Evolutionary conservation across 2,888 invertebrate genomes (phyloP).

Genomic region (Macropis europaea): DNA sequence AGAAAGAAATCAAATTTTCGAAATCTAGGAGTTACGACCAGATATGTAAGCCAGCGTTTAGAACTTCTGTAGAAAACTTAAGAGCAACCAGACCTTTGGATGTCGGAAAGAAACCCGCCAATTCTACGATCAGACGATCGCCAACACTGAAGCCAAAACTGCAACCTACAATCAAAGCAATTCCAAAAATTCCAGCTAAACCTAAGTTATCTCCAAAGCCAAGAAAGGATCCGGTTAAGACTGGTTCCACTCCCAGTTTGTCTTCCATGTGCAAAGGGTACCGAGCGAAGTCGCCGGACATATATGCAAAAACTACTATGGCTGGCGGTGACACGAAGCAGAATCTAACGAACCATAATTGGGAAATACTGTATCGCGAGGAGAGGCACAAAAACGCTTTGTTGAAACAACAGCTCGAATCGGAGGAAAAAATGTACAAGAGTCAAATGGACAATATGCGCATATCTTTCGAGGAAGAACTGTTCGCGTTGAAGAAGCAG

Average conservation of each 20-base stretch:
- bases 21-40: slow-evolving; percentile 76
- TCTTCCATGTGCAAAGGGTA: slow-evolving; percentile 32
- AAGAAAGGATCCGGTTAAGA: slow-evolving; percentile 60
- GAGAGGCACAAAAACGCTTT: slow-evolving; percentile 72
- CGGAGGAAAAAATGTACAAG: slow-evolving; percentile 73
- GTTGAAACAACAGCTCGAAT: slow-evolving; percentile 72
- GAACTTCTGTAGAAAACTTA: slow-evolving; percentile 64
- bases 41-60: slow-evolving; percentile 65
- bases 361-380: slow-evolving; percentile 72
- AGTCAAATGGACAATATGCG: slow-evolving; percentile 73
- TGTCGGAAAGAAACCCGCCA: slow-evolving; percentile 43
- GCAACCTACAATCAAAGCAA: slow-evolving; percentile 57
- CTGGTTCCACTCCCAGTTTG: slow-evolving; percentile 45
- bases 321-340: slow-evolving; percentile 69
- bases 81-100: slow-evolving; percentile 54
- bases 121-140: slow-evolving; percentile 25
- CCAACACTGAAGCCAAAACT: slow-evolving; percentile 56
- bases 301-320: slow-evolving; percentile 42
- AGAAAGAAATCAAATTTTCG: slow-evolving; percentile 59
- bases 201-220: slow-evolving; percentile 55
- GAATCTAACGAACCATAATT: slow-evolving; percentile 64
- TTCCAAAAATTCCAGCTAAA: slow-evolving; percentile 58
- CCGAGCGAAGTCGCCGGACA: slow-evolving; percentile 55
- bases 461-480: slow-evolving; percentile 73
- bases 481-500: slow-evolving; percentile 75